phyloP scores from a whole-genome alignment of 2,113 vertebrate species.

The Natator depressus region DNA sequence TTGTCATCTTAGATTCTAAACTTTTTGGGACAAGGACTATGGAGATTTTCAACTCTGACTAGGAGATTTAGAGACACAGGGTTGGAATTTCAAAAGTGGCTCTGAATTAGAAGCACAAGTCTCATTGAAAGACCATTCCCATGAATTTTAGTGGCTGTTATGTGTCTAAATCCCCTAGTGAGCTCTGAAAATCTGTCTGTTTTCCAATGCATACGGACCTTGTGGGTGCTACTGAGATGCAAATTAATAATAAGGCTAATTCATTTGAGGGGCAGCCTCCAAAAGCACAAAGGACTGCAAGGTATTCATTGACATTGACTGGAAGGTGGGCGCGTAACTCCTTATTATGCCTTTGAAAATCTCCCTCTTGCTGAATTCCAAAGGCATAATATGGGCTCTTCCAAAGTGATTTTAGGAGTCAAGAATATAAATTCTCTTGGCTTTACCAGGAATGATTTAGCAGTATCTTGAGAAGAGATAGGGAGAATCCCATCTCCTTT shows the following conservation, averaged over 20 bases:
- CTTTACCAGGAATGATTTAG: fast-evolving
- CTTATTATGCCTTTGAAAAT: neutral
- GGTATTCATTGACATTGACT: neutral
- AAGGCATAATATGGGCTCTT: neutral
- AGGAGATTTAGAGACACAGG: neutral
- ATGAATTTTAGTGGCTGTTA: fast-evolving
- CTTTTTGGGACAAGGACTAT: neutral
- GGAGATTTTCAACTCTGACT: neutral
- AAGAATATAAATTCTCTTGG: neutral
- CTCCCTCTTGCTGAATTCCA: neutral
- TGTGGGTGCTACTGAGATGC: neutral
- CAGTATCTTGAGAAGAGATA: neutral
- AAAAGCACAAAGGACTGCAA: neutral
- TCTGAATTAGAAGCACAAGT: neutral
- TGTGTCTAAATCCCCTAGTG: neutral
- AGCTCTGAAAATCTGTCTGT: neutral
- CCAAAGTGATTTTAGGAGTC: neutral
- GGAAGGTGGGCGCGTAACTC: neutral
- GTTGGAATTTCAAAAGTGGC: neutral
- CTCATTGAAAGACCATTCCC: neutral
- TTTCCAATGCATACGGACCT: neutral
- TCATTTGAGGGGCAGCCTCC: neutral
- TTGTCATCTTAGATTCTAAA: neutral
- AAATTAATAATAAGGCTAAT: neutral
- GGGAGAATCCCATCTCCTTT: neutral